A percentile compares a stretch with the other conserved stretches of the same genome.
phyloP scores from a whole-genome alignment of 2,113 vertebrate species.

The Pteruthius melanotis region DNA sequence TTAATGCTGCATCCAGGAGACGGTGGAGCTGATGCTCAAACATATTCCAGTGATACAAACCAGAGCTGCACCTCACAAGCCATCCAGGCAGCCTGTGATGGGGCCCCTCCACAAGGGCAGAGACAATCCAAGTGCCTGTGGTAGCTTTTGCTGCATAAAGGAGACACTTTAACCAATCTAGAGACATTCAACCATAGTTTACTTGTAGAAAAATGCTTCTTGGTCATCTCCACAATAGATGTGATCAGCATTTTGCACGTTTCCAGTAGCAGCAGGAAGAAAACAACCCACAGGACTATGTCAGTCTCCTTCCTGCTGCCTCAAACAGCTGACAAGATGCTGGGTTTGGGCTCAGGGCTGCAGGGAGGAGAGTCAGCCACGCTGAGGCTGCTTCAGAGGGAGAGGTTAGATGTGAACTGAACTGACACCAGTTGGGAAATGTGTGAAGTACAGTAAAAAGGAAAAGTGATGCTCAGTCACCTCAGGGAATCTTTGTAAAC shows the following conservation, averaged over 20 bases:
- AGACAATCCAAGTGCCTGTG: background rate
- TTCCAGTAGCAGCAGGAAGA: background rate
- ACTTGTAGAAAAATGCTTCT: background rate
- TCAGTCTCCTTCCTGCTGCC: background rate
- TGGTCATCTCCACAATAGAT: background rate
- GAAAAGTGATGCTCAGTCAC: background rate
- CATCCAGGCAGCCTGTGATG: background rate
- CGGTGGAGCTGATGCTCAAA: background rate
- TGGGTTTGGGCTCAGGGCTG: background rate
- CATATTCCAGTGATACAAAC: background rate
- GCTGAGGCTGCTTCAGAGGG: background rate
- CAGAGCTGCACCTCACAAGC: background rate
- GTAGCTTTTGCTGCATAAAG: background rate
- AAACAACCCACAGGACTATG: background rate
- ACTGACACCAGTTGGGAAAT: background rate
- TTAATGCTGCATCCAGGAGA: background rate
- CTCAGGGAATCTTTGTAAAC: background rate
- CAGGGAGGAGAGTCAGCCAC: background rate
- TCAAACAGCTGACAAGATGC: background rate
- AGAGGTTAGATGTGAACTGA: background rate
- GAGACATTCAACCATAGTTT: accelerated
- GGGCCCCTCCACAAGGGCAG: background rate
- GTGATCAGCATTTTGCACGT: background rate
- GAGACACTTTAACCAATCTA: background rate
- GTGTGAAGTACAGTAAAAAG: background rate